Base-by-base conservation (phyloP, 1,140 invertebrate genomes). In the Acromyrmex echinatior region DNA sequence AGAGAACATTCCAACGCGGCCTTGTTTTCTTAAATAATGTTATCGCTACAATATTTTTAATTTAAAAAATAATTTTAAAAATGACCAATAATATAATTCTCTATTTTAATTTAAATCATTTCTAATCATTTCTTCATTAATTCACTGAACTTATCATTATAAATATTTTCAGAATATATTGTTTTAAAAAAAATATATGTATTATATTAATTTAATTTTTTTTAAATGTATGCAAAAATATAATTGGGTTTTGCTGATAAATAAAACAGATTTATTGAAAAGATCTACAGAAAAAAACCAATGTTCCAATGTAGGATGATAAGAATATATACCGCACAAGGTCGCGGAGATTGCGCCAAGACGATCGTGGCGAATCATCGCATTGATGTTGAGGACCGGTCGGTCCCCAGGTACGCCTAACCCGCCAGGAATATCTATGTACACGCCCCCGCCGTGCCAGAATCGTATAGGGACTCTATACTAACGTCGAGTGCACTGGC, bases 361-460 rank as follows among this genome's bases (percentile, higher is more conserved):
- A 88, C 51, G 79, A 68, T 65, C 9, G 65, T 60, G 60, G 56
- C 66, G 87, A 31, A 70, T 12, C 53, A 86, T 86, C 73, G 66
- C 31, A 21, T 79, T 49, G 71, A 49, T 39, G 63, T 78, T 68
- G 74, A 77, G 66, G 88, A 56, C 66, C 73, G 66, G 80, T 82
- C 86, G 53, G 73, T 89, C 80, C 88, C 87, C 88, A 86, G 88
- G 87, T 90, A 89, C 63, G 68, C 88, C 62, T 86, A 89, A 90
- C 56, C 53, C 53, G 80, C 89, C 87, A 92, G 91, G 90, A 92
- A 92, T 92, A 92, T 92, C 82, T 87, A 65, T 65, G 63, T 86
- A 70, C 53, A 76, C 89, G 87, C 88, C 88, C 77, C 90, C 86
- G 87, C 87, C 62, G 77, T 82, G 85, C 87, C 86, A 84, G 86